Evolutionary conservation across 2,797 vertebrate species (phyloP).

Genomic region (Semaprochilodus insignis): DNA sequence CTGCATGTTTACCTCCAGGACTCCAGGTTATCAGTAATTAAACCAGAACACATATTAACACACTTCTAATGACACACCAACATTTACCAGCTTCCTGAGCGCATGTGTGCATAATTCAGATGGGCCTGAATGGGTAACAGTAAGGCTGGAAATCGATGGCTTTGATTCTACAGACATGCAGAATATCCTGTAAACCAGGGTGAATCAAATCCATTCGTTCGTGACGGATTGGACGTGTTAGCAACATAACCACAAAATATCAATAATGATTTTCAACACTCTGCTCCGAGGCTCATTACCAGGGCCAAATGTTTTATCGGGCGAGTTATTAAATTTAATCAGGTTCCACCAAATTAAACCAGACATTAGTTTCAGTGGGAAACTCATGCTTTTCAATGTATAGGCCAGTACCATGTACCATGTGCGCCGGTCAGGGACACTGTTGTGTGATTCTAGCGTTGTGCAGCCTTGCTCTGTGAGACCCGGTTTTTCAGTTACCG

Average conservation of each 20-base stretch:
- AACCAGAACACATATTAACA: neutral
- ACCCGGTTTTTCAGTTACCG: slow-evolving; percentile 38
- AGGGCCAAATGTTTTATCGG: slow-evolving; percentile 45
- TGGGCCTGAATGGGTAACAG: neutral
- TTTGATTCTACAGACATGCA: slow-evolving; percentile 32
- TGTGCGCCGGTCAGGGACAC: slow-evolving; percentile 2
- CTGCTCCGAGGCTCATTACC: slow-evolving; percentile 53
- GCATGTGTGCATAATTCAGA: neutral
- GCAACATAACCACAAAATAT: slow-evolving; percentile 52
- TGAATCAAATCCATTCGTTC: slow-evolving; percentile 47
- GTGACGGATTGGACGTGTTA: slow-evolving; percentile 51
- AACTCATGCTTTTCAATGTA: neutral
- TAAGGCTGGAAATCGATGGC: slow-evolving; percentile 17
- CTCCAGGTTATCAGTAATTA: neutral
- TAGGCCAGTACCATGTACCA: neutral
- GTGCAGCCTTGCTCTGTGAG: neutral
- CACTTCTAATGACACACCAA: neutral
- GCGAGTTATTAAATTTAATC: slow-evolving; percentile 56
- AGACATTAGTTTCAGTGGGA: slow-evolving; percentile 6
- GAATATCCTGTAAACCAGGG: slow-evolving; percentile 41
- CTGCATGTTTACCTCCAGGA: slow-evolving; percentile 29
- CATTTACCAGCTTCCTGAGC: neutral
- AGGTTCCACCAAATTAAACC: slow-evolving; percentile 43
- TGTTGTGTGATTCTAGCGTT: neutral
- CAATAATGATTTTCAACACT: slow-evolving; percentile 48